Percentiles rank a stretch among this genome's conserved stretches.
Evolutionary conservation across 2,888 invertebrate genomes (phyloP).

Genomic region (Agrenia bidenticulata): DNA sequence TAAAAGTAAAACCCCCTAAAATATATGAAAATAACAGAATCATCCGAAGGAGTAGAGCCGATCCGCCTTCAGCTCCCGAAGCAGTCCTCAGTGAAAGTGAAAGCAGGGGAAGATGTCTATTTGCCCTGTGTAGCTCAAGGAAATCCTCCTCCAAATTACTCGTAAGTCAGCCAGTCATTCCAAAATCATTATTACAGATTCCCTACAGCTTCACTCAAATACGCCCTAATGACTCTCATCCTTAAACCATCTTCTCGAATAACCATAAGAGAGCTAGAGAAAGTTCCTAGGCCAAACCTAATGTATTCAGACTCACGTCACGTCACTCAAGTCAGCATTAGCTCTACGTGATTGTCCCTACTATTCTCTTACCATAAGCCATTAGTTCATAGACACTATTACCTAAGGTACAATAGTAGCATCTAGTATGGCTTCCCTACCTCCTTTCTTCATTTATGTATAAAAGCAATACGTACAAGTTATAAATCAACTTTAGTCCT

Average conservation of each 20-base stretch:
- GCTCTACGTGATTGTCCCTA: constrained; percentile 7
- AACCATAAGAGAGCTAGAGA: too few relatives aligned
- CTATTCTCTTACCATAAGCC: background rate
- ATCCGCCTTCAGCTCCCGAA: constrained; percentile 73
- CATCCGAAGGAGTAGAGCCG: constrained; percentile 74
- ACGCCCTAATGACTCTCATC: constrained; percentile 4
- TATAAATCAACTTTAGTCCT: too few relatives aligned
- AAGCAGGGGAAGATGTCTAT: constrained; percentile 71
- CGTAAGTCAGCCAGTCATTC: constrained; percentile 59
- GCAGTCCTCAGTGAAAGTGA: constrained; percentile 67
- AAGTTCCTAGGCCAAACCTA: background rate
- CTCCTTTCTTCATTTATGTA: too few relatives aligned
- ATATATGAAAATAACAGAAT: too few relatives aligned
- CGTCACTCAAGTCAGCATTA: constrained; percentile 14
- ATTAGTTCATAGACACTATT: too few relatives aligned
- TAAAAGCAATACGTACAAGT: too few relatives aligned
- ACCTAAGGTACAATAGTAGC: too few relatives aligned
- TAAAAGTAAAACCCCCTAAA: too few relatives aligned
- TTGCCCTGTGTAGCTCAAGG: constrained; percentile 78
- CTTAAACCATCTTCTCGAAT: too few relatives aligned
- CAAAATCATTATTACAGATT: constrained; percentile 9
- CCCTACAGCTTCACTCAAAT: background rate
- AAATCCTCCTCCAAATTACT: constrained; percentile 76
- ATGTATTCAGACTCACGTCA: constrained; percentile 13
- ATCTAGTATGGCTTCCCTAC: too few relatives aligned